phyloP scores from a whole-genome alignment of 1,140 invertebrate genomes.

The Drosophila albomicans region DNA sequence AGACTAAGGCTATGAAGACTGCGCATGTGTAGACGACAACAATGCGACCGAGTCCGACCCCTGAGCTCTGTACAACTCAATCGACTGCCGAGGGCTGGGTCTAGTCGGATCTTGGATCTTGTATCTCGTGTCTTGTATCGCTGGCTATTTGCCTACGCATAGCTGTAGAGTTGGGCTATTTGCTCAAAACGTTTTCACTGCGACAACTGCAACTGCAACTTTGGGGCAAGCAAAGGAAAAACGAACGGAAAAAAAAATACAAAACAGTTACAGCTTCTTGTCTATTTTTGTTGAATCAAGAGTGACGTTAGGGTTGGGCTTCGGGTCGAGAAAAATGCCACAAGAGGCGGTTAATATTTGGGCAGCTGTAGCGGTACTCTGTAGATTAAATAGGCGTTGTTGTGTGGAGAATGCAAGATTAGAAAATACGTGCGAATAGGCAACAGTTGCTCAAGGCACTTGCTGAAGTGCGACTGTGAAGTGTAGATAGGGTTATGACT shows the following conservation, averaged over 20 bases:
- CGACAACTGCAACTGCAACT: constrained; percentile 51
- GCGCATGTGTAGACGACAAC: constrained; percentile 63
- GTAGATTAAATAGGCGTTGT: constrained; percentile 16
- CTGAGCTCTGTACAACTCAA: constrained; percentile 52
- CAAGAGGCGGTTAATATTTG: constrained; percentile 22
- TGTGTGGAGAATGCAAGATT: constrained; percentile 24
- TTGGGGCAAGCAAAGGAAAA: constrained; percentile 13
- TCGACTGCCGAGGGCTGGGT: constrained; percentile 28
- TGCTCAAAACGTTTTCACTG: constrained; percentile 65
- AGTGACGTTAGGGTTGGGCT: constrained; percentile 46
- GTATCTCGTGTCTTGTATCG: constrained; percentile 9
- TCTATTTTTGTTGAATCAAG: constrained; percentile 73
- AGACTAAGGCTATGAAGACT: constrained; percentile 38
- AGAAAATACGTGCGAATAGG: constrained; percentile 25
- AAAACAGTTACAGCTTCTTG: constrained; percentile 74
- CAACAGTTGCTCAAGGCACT: constrained; percentile 24
- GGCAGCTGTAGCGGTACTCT: constrained; percentile 40
- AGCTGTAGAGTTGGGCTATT: constrained; percentile 45
- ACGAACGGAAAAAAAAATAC: not conserved
- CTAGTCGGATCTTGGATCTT: constrained; percentile 10
- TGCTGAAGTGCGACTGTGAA: not conserved
- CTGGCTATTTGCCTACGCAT: constrained; percentile 53
- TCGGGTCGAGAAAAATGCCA: constrained; percentile 9
- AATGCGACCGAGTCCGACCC: constrained; percentile 37
- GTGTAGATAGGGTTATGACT: not conserved